Percentiles rank a stretch among this genome's conserved stretches.
Conservation (phyloP, 2,797 vertebrate genomes). For the Sebastes kiyomatsui region DNA sequence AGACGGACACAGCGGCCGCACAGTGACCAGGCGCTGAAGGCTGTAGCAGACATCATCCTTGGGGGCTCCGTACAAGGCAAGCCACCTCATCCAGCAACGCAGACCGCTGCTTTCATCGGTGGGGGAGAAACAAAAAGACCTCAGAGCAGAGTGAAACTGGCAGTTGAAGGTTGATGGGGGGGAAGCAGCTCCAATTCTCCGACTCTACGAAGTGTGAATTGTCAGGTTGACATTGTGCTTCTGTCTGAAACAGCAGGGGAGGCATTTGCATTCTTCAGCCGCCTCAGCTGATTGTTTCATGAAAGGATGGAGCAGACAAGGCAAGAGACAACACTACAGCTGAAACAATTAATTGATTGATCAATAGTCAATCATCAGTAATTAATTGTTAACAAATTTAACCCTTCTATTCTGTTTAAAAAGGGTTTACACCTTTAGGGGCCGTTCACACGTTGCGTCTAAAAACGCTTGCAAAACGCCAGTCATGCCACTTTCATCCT, state of each 20-base stretch:
- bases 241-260: conserved; percentile 2
- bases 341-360: not conserved
- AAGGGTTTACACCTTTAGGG: no score
- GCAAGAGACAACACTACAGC: not conserved
- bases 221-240: conserved; percentile 21
- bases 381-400: not conserved
- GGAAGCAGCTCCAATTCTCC: conserved; percentile 18
- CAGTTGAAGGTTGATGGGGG: conserved; percentile 34
- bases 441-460: no score
- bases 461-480: no score
- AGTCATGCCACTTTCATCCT: no score
- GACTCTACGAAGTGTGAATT: not conserved
- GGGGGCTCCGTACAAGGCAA: conserved; percentile 8
- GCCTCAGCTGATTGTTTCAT: not conserved
- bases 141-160: conserved; percentile 26
- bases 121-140: not conserved
- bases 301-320: not conserved
- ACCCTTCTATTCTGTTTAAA: no score
- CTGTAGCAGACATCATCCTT: conserved; percentile 24
- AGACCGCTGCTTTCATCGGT: conserved; percentile 13
- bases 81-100: conserved; percentile 5
- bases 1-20: conserved; percentile 24
- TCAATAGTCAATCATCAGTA: not conserved
- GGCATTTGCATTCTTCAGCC: not conserved
- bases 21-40: conserved; percentile 22